Percentiles rank a stretch among this genome's conserved stretches.
Evolutionary conservation across 2,797 vertebrate species (phyloP).

Genomic region (Scleropages formosus): DNA sequence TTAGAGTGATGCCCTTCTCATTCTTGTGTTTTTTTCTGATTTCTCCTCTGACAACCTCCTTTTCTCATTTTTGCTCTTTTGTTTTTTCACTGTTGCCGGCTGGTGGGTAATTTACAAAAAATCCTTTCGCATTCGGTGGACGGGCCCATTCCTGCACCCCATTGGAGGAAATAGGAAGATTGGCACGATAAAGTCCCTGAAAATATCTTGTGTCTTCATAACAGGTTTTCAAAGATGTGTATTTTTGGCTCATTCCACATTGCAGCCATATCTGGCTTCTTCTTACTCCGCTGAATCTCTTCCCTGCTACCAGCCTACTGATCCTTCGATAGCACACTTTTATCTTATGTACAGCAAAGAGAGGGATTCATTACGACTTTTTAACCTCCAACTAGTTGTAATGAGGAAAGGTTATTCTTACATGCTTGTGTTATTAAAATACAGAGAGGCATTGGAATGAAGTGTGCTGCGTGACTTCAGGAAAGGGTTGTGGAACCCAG

Average conservation of each 20-base stretch:
- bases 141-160: slow-evolving; percentile 28
- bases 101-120: slow-evolving; percentile 53
- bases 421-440: slow-evolving; percentile 8
- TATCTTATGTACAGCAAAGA: background rate
- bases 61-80: slow-evolving; percentile 5
- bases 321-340: background rate
- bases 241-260: background rate
- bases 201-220: slow-evolving; percentile 1
- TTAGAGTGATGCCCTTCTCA: slow-evolving; percentile 6
- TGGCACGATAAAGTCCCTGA: background rate
- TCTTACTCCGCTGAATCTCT: slow-evolving; percentile 8
- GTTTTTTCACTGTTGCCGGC: background rate
- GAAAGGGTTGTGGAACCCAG: background rate
- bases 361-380: background rate
- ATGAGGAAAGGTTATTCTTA: background rate
- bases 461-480: slow-evolving; percentile 8
- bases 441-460: background rate
- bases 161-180: background rate
- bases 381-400: background rate
- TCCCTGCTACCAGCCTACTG: background rate
- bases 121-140: slow-evolving; percentile 52
- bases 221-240: background rate
- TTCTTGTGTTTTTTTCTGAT: background rate
- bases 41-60: slow-evolving; percentile 12
- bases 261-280: slow-evolving; percentile 14